Conservation (phyloP, 2,888 invertebrate species). For the Norana najaformis region DNA sequence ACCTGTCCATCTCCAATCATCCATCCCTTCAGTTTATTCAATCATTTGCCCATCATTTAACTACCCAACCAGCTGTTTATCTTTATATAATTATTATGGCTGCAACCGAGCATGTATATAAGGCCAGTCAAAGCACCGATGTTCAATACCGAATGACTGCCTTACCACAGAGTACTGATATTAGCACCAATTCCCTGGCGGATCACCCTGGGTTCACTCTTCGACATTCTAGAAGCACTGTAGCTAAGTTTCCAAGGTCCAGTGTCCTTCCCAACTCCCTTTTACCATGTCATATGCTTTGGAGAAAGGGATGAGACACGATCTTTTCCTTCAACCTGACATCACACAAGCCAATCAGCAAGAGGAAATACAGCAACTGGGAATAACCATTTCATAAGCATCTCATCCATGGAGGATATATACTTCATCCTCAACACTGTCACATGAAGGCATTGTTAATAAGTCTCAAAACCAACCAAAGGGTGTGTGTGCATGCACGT, state of each 20-base stretch:
- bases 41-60: not conserved
- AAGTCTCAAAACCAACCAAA: too few relatives aligned
- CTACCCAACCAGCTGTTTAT: not conserved
- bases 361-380: too few relatives aligned
- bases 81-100: not conserved
- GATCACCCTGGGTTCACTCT: too few relatives aligned
- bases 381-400: too few relatives aligned
- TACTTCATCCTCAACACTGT: too few relatives aligned
- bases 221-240: not conserved
- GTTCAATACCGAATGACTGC: not conserved
- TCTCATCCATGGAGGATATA: too few relatives aligned
- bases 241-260: not conserved
- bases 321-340: too few relatives aligned
- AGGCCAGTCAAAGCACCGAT: not conserved
- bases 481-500: too few relatives aligned
- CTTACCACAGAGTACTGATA: not conserved
- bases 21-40: not conserved
- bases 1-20: not conserved
- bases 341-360: too few relatives aligned
- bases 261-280: not conserved
- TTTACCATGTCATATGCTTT: not conserved
- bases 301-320: too few relatives aligned
- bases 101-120: not conserved
- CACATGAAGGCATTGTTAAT: too few relatives aligned
- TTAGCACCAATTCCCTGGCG: too few relatives aligned